Base-by-base conservation (phyloP, 2,113 vertebrate genomes). In the Eclectus roratus region DNA sequence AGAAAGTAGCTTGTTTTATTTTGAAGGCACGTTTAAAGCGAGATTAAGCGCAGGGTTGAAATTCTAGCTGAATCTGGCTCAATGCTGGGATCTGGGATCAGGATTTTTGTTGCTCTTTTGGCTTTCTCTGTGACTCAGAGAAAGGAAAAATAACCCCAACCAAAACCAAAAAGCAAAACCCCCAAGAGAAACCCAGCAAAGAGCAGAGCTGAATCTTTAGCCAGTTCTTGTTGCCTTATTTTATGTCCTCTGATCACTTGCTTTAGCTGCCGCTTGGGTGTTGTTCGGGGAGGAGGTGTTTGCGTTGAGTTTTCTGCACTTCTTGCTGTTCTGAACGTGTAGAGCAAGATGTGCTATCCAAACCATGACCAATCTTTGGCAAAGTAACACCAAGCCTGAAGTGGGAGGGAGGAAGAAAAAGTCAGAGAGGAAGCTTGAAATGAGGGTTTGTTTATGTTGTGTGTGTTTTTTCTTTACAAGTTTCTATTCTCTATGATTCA, bases 1-100 rank as follows among this genome's bases (percentile, higher is more conserved):
- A 97, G 97, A 85, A 93, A 71, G 91, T 53, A 96, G 92, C 95
- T 96, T 91, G 95, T 94, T 94, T 97, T 94, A 91, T 96, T 93
- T 91, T 86, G 87, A 80, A 86, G 73, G 84, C 77, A 76, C 20
- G 4, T 58, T 91, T 73, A n/a, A 52, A 91, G 82, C 21, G 39
- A 91, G 93, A 25, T 71, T 49, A 35, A 86, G 68, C 4, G 37
- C 82, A 82, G 80, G 39, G 61, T 2, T 88, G 60, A 65, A 71
- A 71, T 80, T 83, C 46, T 52, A 73, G 85, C 50, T 71, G 64
- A 78, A 73, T 80, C 72, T 71, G 72, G 80, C 61, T 91, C 61
- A 10, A 1, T 39, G 80, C 69, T 91, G 69, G 25, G 79, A 88
- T 56, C 73, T 73, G 41, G 87, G 46, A 41, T 55, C 44, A 79